phyloP scores from a whole-genome alignment of 1,140 invertebrate genomes.

The Dreissena rostriformis region DNA sequence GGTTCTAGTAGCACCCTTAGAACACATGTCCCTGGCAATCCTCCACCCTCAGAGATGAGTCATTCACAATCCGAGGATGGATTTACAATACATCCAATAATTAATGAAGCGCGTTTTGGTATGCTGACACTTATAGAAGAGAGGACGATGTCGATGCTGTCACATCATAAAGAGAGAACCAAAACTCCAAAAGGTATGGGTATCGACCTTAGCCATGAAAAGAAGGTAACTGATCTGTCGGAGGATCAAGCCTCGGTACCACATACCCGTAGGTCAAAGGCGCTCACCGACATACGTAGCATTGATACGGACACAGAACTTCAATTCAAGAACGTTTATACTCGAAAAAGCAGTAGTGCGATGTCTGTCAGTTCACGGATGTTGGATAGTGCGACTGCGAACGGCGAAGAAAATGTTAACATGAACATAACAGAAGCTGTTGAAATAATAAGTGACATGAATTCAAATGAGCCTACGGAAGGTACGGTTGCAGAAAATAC shows the following conservation, averaged over 20 bases:
- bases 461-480: background rate
- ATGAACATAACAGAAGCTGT: background rate
- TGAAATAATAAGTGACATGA: background rate
- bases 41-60: constrained; percentile 43
- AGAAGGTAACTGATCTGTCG: background rate
- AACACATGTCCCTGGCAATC: constrained; percentile 30
- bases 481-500: background rate
- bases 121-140: constrained; percentile 41
- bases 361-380: background rate
- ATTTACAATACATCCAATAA: background rate
- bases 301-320: constrained; percentile 34
- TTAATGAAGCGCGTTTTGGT: constrained; percentile 26
- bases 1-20: constrained; percentile 4
- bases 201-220: background rate
- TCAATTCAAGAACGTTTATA: constrained; percentile 30
- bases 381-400: background rate
- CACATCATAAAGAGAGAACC: constrained; percentile 5
- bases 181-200: background rate
- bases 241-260: background rate
- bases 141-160: constrained; percentile 20
- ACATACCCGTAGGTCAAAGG: background rate
- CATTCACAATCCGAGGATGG: constrained; percentile 39
- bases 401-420: background rate
- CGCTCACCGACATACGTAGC: constrained; percentile 1
- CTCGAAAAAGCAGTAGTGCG: background rate